A percentile compares a stretch with the other conserved stretches of the same genome.
phyloP scores from a whole-genome alignment of 2,888 invertebrate genomes.

The Cephus rjabovi region DNA sequence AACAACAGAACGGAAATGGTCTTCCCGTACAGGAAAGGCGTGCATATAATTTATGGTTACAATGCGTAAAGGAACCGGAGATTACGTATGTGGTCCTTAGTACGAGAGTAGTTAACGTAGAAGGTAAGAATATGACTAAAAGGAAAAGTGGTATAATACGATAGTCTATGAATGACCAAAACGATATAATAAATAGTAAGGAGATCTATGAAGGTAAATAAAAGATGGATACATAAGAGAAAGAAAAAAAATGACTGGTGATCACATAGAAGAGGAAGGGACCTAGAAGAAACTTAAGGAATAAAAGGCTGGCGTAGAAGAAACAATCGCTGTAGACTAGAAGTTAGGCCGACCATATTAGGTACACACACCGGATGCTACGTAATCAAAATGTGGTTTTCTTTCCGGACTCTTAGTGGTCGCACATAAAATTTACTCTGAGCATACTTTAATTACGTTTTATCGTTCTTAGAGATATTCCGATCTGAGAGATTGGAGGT shows the following conservation, averaged over 20 bases:
- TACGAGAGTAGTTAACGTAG: neutral
- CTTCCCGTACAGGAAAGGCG: neutral
- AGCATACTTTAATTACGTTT: neutral
- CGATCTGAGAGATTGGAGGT: neutral
- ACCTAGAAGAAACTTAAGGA: neutral
- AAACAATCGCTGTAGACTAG: neutral
- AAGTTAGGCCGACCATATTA: neutral
- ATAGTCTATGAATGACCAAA: neutral
- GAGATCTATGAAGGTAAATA: neutral
- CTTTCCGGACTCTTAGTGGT: slow-evolving; percentile 12
- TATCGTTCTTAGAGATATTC: neutral
- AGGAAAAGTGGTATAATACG: neutral
- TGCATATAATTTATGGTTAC: neutral
- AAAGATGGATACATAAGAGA: neutral
- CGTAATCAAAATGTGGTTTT: slow-evolving; percentile 23
- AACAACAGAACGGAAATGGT: neutral
- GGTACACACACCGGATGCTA: slow-evolving; percentile 15
- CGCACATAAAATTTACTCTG: neutral
- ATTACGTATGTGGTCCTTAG: neutral
- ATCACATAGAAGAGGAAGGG: neutral
- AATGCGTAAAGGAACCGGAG: neutral
- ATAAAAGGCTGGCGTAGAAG: neutral
- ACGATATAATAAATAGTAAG: neutral
- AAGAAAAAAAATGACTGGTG: neutral
- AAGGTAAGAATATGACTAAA: neutral